Percentiles rank a stretch among this genome's conserved stretches.
Evolutionary conservation across 2,113 vertebrate species (phyloP).

Genomic region (Pholis gunnellus): DNA sequence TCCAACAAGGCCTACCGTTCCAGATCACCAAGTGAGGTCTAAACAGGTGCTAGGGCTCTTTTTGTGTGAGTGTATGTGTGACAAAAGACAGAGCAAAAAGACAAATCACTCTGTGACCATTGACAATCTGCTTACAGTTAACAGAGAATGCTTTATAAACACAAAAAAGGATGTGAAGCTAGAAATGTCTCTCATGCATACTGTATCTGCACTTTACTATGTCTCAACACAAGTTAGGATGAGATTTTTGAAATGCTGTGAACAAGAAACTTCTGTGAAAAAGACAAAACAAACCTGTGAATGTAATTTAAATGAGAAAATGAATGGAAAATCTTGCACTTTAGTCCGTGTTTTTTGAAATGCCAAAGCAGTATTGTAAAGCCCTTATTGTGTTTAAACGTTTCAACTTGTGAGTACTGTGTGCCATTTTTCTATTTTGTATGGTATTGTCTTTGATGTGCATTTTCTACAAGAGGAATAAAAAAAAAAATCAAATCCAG

Average conservation of each 20-base stretch:
- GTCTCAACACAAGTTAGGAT: conserved; percentile 76
- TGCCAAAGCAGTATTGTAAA: conserved; percentile 96
- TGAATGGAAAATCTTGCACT: conserved; percentile 88
- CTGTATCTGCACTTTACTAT: conserved; percentile 91
- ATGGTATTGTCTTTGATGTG: conserved; percentile 77
- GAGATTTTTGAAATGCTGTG: conserved; percentile 76
- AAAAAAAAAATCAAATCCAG: conserved; percentile 65
- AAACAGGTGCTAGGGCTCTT: conserved; percentile 31
- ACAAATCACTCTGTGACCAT: conserved; percentile 46
- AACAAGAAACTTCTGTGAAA: conserved; percentile 84
- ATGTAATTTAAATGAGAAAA: conserved; percentile 85
- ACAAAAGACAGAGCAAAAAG: conserved; percentile 54
- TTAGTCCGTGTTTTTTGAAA: conserved; percentile 88
- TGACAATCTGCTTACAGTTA: conserved; percentile 81
- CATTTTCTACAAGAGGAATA: conserved; percentile 78
- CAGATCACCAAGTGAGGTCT: conserved; percentile 95
- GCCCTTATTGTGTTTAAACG: conserved; percentile 77
- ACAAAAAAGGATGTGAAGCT: conserved; percentile 31
- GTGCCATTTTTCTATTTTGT: conserved; percentile 82
- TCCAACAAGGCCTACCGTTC: conserved; percentile 91
- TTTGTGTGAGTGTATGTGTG: conserved; percentile 12
- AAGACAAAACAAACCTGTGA: conserved; percentile 84
- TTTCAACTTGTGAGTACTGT: conserved; percentile 65
- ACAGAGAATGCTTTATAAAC: conserved; percentile 79
- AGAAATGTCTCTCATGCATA: conserved; percentile 72